phyloP scores from a whole-genome alignment of 2,113 vertebrate species.

The Plestiodon gilberti region DNA sequence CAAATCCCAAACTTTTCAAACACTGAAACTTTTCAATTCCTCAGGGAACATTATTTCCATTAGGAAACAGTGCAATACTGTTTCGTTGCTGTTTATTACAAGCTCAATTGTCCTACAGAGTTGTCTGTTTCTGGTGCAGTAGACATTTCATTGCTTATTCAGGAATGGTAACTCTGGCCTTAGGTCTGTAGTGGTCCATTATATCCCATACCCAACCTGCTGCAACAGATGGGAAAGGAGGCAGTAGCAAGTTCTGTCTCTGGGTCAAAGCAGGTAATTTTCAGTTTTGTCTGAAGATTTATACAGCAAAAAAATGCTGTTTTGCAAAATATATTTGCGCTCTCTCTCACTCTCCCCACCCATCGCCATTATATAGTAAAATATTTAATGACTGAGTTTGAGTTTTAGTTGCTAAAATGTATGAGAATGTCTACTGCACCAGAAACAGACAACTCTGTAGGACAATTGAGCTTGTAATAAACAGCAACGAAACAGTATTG shows the following conservation, averaged over 20 bases:
- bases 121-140: background rate
- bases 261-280: background rate
- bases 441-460: background rate
- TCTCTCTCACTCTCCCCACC: background rate
- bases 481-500: background rate
- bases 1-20: background rate
- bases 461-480: too few relatives aligned
- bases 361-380: background rate
- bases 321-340: background rate
- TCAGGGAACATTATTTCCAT: background rate
- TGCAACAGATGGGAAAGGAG: too few relatives aligned
- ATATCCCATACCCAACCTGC: too few relatives aligned
- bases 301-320: conserved; percentile 4
- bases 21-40: background rate
- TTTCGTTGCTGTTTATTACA: background rate
- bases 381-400: too few relatives aligned
- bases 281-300: background rate
- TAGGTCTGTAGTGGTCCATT: too few relatives aligned
- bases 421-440: background rate
- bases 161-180: too few relatives aligned
- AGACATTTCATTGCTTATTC: too few relatives aligned
- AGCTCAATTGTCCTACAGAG: too few relatives aligned
- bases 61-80: background rate
- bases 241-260: background rate
- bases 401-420: too few relatives aligned